These are phyloP conservation scores for Onychomys leucogaster DNA, from an alignment of 2,797 vertebrate species.

Conservation along the genomic window DNA sequence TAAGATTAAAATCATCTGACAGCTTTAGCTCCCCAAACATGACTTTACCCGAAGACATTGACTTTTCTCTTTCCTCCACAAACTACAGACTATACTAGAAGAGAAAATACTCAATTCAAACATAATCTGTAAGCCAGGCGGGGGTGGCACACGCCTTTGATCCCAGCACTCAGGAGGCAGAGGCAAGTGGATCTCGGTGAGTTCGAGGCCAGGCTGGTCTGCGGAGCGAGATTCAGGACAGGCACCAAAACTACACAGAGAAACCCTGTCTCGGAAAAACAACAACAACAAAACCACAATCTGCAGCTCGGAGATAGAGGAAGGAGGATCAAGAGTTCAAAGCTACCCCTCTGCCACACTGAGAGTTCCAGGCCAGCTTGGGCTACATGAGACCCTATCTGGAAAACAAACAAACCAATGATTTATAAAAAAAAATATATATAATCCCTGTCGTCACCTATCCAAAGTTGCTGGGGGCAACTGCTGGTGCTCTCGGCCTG, in stretches of 20 bases:
- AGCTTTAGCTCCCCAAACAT: not conserved
- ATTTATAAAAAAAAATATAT: too few species aligned
- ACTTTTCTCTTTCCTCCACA: not conserved
- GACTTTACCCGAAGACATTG: not conserved
- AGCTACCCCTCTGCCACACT: too few species aligned
- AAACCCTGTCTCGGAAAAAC: too few species aligned
- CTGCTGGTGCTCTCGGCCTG: fast-evolving
- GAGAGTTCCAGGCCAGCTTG: not conserved
- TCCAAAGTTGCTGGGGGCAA: not conserved
- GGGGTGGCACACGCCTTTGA: too few species aligned
- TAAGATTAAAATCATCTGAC: not conserved
- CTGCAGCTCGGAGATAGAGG: not conserved
- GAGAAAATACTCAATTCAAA: not conserved
- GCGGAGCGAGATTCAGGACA: too few species aligned
- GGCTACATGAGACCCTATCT: not conserved
- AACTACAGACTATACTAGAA: not conserved
- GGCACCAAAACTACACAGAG: too few species aligned
- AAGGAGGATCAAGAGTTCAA: not conserved
- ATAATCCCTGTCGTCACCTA: not conserved
- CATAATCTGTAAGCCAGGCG: too few species aligned
- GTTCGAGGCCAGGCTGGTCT: too few species aligned
- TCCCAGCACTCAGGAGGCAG: too few species aligned
- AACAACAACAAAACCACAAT: not conserved
- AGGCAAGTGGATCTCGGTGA: too few species aligned
- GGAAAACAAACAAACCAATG: not conserved